Evolutionary conservation across 2,113 vertebrate species (phyloP).

Genomic region (Leucopternis melanops): DNA sequence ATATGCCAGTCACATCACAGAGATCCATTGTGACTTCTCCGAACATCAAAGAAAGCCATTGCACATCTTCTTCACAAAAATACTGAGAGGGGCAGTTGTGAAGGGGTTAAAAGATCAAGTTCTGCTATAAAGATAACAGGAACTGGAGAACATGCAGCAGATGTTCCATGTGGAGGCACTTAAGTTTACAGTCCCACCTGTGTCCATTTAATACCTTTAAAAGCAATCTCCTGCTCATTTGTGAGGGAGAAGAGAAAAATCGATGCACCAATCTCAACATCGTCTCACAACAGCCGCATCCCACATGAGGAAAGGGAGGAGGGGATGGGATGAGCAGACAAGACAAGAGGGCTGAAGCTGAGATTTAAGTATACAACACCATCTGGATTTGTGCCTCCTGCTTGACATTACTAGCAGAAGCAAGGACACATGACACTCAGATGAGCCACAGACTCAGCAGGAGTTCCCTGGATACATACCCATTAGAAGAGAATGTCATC

Average conservation of each 20-base stretch:
- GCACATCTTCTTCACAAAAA: not conserved
- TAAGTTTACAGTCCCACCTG: conserved; percentile 68
- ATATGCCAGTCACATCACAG: conserved; percentile 42
- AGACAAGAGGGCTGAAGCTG: not conserved
- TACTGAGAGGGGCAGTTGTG: not conserved
- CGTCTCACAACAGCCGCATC: not conserved
- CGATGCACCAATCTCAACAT: not conserved
- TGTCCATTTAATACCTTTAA: conserved; percentile 62
- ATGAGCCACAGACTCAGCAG: not conserved
- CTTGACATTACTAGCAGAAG: not conserved
- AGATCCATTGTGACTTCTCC: conserved; percentile 34
- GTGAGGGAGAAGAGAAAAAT: conserved; percentile 8
- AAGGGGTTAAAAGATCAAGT: conserved; percentile 62
- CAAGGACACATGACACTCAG: not conserved
- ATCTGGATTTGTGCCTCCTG: not conserved
- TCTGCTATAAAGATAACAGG: conserved; percentile 66
- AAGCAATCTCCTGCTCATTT: conserved; percentile 51
- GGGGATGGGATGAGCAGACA: not conserved
- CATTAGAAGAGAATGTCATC: not conserved
- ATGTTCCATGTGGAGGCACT: conserved; percentile 66
- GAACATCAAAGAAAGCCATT: conserved; percentile 29
- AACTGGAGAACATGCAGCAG: conserved; percentile 50
- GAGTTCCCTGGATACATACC: not conserved
- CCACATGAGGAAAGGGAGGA: not conserved
- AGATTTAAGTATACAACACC: not conserved